Base-by-base conservation (phyloP, 2,888 invertebrate species). In the Halictus quadricinctus region DNA sequence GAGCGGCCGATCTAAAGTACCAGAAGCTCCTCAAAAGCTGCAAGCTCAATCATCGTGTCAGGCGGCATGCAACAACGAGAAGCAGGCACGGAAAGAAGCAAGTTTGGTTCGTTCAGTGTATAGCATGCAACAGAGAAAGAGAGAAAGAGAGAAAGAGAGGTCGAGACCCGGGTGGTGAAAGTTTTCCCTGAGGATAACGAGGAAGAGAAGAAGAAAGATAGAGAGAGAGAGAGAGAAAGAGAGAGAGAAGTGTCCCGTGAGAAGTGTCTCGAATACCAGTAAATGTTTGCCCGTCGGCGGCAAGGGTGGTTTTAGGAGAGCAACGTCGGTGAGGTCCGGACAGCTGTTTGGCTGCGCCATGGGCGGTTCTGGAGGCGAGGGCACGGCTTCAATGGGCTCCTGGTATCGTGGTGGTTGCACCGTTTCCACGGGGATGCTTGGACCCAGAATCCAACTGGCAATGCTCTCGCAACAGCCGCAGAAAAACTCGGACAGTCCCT, bases 381-480 rank as follows among this genome's bases (percentile, higher is more conserved):
- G 92, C 46, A 93, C 81, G 18, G 80, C 79, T 10, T 89, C 89
- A 75, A 91, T 89, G 8, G 91, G 91, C 48, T 93, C 88, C 77
- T 94, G 93, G 91, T 94, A 94, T 80, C 93, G 87, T n/a, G 94
- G 93, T 3, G 93, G 92, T 29, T 91, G 91, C 43, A 89, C 87
- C 58, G 90, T 87, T 69, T 92, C 92, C 25, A 87, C 84, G 13
- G 93, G 91, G 36, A 91, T 92, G 81, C 90, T 90, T 21, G 93
- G 92, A 41, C 94, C 94, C 43, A 96, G 94, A 74, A 96, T 95
- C 93, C 96, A 96, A 88, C 96, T 95, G 89, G 96, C 96, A 95
- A 96, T 95, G 89, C 96, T 96, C 88, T 96, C 96, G 94, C 97
- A 96, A 94, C 96, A 96, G 73, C 97, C 97, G 95, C 97, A 97